Base-by-base conservation (phyloP, 2,797 vertebrate species). In the Hypotaenidia philippensis region DNA sequence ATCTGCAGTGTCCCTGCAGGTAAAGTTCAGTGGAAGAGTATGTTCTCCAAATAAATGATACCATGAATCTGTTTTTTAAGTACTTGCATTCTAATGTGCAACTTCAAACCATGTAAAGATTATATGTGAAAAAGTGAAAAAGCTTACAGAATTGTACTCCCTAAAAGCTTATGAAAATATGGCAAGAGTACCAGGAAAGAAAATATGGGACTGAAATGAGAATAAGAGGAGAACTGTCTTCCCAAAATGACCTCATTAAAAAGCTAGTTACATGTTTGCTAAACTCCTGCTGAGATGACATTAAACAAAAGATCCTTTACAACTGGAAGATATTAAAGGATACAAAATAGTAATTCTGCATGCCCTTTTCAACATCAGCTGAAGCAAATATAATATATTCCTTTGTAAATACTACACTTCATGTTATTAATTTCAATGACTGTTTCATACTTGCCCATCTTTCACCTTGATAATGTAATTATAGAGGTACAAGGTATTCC, bases 401-500 rank as follows among this genome's bases (percentile, higher is more conserved):
- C 74, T 93, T 92, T 80, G 78, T 95, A 98, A 96, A 93, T 96
- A 89, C 71, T 89, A 64, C 36, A 87, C 72, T 96, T 97, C 45
- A 71, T 83, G 41, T 60, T 84, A 91, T 96, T 97, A 52, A 96
- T 96, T 97, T 96, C 93, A 93, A 66, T 78, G 83, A 61, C 69
- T 66, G 71, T 89, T 96, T 97, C 86, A 83, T 69, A 76, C 72
- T 92, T 97, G 94, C 71, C 65, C 63, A 95, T 97, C 79, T 98
- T 97, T 97, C 94, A 97, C 69, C 91, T 95, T 95, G 96, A 95
- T 96, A 96, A 94, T 74, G 64, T 95, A 97, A 97, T 97, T 97
- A 97, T 76, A 93, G 72, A 55, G 32, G 77, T 97, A 96, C 84
- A 92, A 91, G 95, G 83, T 96, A 92, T 95, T 96, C 69, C 83